Conservation (phyloP, 2,888 invertebrate genomes). For the Amphipoea oculea region DNA sequence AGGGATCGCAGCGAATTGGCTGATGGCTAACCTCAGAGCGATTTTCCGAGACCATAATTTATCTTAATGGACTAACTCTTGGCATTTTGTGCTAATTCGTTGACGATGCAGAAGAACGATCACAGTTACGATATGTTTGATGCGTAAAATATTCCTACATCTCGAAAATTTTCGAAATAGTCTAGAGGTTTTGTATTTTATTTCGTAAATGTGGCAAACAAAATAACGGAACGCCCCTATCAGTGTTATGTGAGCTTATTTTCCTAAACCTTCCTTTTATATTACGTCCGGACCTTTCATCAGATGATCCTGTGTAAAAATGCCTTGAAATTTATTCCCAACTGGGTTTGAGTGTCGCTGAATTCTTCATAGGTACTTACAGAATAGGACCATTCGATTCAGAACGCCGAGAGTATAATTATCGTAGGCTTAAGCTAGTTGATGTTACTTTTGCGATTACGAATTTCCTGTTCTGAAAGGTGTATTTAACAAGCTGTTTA, state of each 20-base stretch:
- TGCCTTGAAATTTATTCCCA: conserved; percentile 37
- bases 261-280: conserved; percentile 38
- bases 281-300: conserved; percentile 40
- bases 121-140: not conserved
- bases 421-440: not conserved
- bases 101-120: not conserved
- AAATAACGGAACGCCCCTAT: conserved; percentile 17
- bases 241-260: conserved; percentile 42
- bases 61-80: not conserved
- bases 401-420: not conserved
- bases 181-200: conserved; percentile 29
- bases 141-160: not conserved
- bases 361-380: conserved; percentile 31
- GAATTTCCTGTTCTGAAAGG: not conserved
- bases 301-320: conserved; percentile 32
- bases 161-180: not conserved
- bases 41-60: conserved; percentile 13
- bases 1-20: not conserved
- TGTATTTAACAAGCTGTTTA: not conserved
- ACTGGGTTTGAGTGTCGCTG: conserved; percentile 30
- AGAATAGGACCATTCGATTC: conserved; percentile 19
- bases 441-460: not conserved
- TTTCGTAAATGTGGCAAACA: conserved; percentile 21
- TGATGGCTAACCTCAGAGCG: conserved; percentile 6
- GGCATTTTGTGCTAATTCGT: not conserved